phyloP scores from a whole-genome alignment of 2,888 invertebrate genomes.

The Caenorhabditis macrosperma region DNA sequence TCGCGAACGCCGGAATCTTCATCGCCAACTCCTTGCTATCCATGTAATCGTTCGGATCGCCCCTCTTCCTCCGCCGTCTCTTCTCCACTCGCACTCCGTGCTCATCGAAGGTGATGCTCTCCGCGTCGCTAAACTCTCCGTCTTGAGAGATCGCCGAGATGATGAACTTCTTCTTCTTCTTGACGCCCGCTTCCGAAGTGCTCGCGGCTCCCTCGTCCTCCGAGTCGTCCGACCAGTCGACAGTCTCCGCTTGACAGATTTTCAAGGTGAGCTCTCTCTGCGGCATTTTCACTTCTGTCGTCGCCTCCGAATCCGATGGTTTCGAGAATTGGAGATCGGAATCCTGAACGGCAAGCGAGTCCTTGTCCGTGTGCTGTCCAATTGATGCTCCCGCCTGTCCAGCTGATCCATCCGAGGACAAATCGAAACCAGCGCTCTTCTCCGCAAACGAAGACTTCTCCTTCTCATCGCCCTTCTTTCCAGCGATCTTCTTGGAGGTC shows the following conservation, averaged over 20 bases:
- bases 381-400: not conserved
- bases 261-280: constrained; percentile 47
- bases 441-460: constrained; percentile 40
- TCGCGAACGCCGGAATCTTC: constrained; percentile 55
- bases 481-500: constrained; percentile 18
- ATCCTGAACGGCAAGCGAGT: constrained; percentile 31
- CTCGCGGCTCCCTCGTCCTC: constrained; percentile 35
- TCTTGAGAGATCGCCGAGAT: constrained; percentile 59
- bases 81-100: constrained; percentile 48
- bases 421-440: constrained; percentile 35
- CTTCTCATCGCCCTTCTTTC: constrained; percentile 9
- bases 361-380: constrained; percentile 1
- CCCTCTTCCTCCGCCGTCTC: constrained; percentile 37
- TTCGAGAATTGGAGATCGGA: constrained; percentile 24
- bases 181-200: constrained; percentile 17
- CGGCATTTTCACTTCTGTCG: constrained; percentile 27
- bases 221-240: constrained; percentile 41
- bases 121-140: constrained; percentile 58
- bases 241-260: constrained; percentile 48
- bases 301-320: constrained; percentile 14
- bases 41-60: constrained; percentile 31
- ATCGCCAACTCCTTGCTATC: constrained; percentile 36
- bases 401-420: not conserved
- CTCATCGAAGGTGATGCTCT: constrained; percentile 60
- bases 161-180: constrained; percentile 57